Percentiles rank a stretch among this genome's conserved stretches.
Evolutionary conservation across 2,113 vertebrate genomes (phyloP).

Genomic region (Asarcornis scutulata): DNA sequence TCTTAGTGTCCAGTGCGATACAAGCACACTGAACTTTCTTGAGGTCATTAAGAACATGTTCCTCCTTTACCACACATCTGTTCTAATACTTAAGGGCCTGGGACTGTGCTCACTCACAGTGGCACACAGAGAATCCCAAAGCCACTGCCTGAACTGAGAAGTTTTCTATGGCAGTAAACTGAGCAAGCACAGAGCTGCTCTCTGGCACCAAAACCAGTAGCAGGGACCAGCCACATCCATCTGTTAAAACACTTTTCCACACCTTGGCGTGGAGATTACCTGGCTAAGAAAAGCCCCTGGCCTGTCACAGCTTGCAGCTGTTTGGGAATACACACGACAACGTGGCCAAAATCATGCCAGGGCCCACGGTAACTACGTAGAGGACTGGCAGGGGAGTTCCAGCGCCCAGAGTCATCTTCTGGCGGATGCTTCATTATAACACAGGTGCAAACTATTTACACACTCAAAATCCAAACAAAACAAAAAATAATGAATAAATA

Average conservation of each 20-base stretch:
- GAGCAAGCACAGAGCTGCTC: neutral
- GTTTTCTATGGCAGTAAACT: neutral
- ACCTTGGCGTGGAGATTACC: neutral
- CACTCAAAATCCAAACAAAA: neutral
- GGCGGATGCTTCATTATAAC: neutral
- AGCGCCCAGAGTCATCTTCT: neutral
- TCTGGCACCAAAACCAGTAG: neutral
- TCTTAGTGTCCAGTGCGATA: neutral
- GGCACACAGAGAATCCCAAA: neutral
- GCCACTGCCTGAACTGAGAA: neutral
- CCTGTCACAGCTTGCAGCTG: neutral
- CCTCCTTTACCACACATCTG: neutral
- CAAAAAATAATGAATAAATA: no score
- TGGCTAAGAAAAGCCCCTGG: neutral
- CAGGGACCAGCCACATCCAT: neutral
- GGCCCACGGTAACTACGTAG: neutral
- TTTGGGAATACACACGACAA: neutral
- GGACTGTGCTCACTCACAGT: neutral
- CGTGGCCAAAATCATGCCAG: neutral
- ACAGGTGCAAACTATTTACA: neutral
- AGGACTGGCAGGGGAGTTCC: neutral
- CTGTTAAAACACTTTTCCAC: neutral
- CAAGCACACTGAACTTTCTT: fast-evolving
- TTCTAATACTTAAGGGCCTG: neutral
- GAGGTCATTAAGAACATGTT: neutral